A percentile compares a stretch with the other conserved stretches of the same genome.
Evolutionary conservation across 2,113 vertebrate species (phyloP).

Genomic region (Phrynocephalus versicolor): DNA sequence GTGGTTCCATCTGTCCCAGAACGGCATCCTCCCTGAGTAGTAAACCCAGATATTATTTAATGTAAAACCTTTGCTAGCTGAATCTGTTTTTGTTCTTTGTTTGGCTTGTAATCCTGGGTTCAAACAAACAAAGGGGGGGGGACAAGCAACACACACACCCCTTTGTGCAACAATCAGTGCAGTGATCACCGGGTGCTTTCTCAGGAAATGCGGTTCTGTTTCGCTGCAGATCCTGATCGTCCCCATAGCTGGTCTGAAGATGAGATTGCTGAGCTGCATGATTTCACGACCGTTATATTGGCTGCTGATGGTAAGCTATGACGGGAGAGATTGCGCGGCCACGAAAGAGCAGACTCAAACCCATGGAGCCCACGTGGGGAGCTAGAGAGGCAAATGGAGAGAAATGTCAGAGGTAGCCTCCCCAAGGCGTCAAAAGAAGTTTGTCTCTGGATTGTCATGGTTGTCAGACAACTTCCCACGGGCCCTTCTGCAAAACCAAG

Average conservation of each 20-base stretch:
- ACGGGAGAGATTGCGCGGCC: background rate
- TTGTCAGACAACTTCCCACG: background rate
- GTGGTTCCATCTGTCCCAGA: too few species aligned
- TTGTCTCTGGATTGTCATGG: background rate
- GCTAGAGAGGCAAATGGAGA: background rate
- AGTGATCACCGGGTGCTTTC: background rate
- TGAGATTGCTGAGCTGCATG: conserved; percentile 83
- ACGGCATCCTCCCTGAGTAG: background rate
- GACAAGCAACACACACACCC: too few species aligned
- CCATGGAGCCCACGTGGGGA: background rate
- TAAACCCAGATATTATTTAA: background rate
- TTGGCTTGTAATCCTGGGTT: background rate
- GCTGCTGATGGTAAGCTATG: conserved; percentile 87
- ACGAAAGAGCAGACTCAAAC: background rate
- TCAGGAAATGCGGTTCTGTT: background rate
- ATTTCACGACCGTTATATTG: conserved; percentile 82
- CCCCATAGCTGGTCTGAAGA: conserved; percentile 89
- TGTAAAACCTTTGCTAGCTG: too few species aligned
- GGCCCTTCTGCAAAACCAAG: background rate
- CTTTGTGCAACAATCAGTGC: background rate
- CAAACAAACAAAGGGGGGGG: too few species aligned
- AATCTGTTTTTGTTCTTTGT: background rate
- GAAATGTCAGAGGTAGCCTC: background rate
- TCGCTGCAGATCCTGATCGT: conserved; percentile 72
- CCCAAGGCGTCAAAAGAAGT: background rate